Conservation (phyloP, 2,888 invertebrate genomes). For the Epistrophella euchroma region DNA sequence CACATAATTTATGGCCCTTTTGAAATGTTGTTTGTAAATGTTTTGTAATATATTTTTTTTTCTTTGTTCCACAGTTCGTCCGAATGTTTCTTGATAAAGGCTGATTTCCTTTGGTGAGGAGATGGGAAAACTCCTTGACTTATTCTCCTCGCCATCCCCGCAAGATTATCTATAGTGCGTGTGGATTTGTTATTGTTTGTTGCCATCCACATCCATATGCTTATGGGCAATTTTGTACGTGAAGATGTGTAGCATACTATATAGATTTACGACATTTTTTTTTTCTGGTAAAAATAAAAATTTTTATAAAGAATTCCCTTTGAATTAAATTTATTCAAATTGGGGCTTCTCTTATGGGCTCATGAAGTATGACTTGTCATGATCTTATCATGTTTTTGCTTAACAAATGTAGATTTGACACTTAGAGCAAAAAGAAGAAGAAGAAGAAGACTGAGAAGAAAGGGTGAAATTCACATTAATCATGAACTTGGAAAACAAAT, state of each 20-base stretch:
- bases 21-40: constrained; percentile 59
- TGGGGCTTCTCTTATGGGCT: constrained; percentile 20
- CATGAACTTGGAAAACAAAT: constrained; percentile 37
- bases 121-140: constrained; percentile 8
- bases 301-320: constrained; percentile 23
- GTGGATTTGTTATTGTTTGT: constrained; percentile 33
- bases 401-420: constrained; percentile 44
- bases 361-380: constrained; percentile 46
- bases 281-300: constrained; percentile 14
- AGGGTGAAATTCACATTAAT: constrained; percentile 37
- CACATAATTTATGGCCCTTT: constrained; percentile 68
- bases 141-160: not conserved
- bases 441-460: constrained; percentile 7
- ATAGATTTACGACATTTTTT: constrained; percentile 42
- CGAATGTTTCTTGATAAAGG: constrained; percentile 45
- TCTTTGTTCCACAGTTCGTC: constrained; percentile 17
- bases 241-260: constrained; percentile 13
- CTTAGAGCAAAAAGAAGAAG: constrained; percentile 3
- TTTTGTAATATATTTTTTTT: constrained; percentile 54
- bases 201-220: constrained; percentile 36
- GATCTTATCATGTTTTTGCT: constrained; percentile 44
- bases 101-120: constrained; percentile 17
- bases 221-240: constrained; percentile 32
- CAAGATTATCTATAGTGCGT: constrained; percentile 7
- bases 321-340: constrained; percentile 46